A percentile compares a stretch with the other conserved stretches of the same genome.
These are phyloP conservation scores for Papilio dardanus DNA, from an alignment of 1,140 invertebrate species.

Conservation along the genomic window DNA sequence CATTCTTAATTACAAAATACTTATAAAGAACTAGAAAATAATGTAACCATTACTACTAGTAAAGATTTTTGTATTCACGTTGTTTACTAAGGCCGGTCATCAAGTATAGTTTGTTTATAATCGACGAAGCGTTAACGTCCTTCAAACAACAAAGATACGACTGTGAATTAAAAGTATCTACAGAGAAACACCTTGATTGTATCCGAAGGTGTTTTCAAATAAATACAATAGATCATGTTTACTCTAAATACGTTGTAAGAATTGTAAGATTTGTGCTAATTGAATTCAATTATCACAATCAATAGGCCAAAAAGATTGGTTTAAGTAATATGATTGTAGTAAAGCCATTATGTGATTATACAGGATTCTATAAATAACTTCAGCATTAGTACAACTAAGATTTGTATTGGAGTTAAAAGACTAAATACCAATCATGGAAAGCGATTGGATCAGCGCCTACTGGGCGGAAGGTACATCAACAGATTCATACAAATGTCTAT, in stretches of 20 bases:
- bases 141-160: background rate
- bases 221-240: background rate
- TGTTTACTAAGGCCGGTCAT: slow-evolving; percentile 1
- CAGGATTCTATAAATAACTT: background rate
- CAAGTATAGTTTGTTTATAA: background rate
- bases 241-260: background rate
- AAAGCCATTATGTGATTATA: background rate
- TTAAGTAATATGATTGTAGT: background rate
- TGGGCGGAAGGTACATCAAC: too few relatives aligned
- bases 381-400: background rate
- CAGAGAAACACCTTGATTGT: background rate
- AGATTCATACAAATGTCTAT: too few relatives aligned
- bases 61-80: background rate
- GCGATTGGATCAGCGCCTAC: too few relatives aligned
- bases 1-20: too few relatives aligned
- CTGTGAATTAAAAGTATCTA: background rate
- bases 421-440: too few relatives aligned
- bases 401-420: background rate
- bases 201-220: background rate
- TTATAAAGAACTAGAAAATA: too few relatives aligned
- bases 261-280: background rate
- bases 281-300: background rate
- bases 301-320: background rate
- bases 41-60: background rate
- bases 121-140: background rate